Base-by-base conservation (phyloP, 1,140 invertebrate genomes). In the Neuroterus valhalla region DNA sequence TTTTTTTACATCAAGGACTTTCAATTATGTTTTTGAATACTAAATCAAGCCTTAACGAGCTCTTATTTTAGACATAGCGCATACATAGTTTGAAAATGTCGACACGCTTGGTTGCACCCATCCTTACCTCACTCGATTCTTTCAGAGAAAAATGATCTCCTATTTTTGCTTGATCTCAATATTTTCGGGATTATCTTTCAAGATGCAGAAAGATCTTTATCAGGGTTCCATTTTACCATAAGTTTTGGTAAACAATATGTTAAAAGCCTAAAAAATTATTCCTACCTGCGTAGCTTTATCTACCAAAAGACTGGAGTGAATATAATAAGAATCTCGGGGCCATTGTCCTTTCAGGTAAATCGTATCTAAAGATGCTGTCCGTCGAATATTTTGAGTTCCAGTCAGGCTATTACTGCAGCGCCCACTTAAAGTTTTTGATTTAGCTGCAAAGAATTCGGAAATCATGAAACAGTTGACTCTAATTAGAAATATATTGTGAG, bases 201-300 rank as follows among this genome's bases (percentile, higher is more conserved):
- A n/a, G n/a, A n/a, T n/a, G n/a, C n/a, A n/a, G n/a, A n/a, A n/a
- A n/a, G n/a, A n/a, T n/a, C n/a, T n/a, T n/a, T n/a, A n/a, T n/a
- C n/a, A n/a, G n/a, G n/a, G n/a, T n/a, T n/a, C n/a, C n/a, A n/a
- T n/a, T n/a, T n/a, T n/a, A n/a, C n/a, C n/a, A n/a, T n/a, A n/a
- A n/a, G n/a, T n/a, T n/a, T n/a, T n/a, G n/a, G n/a, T n/a, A n/a
- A n/a, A n/a, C n/a, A n/a, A n/a, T n/a, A n/a, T n/a, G n/a, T n/a
- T 62, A 48, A 38, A 31, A 44, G 44, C 21, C 19, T 14, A 12
- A 77, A 62, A 42, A 66, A 17, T 48, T 15, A 1, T 48, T 70
- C 19, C 78, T 90, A 94, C 94, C 92, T 95, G 94, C 80, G 94
- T 95, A 66, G 94, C 92, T 90, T 95, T 95, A 86, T 96, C 93